Conservation (phyloP, 2,888 invertebrate genomes). For the Graphium colonna region DNA sequence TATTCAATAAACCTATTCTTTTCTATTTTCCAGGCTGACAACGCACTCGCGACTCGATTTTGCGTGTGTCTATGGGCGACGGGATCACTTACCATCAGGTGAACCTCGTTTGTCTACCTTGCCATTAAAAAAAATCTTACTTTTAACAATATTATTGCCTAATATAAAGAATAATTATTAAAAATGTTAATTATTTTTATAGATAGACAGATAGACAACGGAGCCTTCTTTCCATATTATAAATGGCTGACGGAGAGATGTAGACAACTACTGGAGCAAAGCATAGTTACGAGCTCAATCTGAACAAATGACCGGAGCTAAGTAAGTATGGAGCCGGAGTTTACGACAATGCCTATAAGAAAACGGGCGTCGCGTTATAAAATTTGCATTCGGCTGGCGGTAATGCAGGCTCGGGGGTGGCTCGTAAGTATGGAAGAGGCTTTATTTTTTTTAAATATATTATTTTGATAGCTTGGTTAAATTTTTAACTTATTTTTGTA, state of each 20-base stretch:
- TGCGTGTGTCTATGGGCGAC: too few relatives aligned
- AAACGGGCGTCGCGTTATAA: constrained; percentile 73
- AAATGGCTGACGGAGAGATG: background rate
- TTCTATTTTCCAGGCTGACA: too few relatives aligned
- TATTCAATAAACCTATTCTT: too few relatives aligned
- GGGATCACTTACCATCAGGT: too few relatives aligned
- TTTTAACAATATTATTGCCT: too few relatives aligned
- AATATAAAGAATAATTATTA: too few relatives aligned
- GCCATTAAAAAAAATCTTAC: too few relatives aligned
- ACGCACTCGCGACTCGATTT: too few relatives aligned
- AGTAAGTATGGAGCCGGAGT: constrained; percentile 51
- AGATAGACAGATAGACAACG: background rate
- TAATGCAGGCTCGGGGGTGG: constrained; percentile 51
- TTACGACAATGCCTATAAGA: constrained; percentile 75
- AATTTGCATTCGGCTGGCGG: constrained; percentile 75
- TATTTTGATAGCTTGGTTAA: too few relatives aligned
- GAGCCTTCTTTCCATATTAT: background rate
- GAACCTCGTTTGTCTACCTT: too few relatives aligned
- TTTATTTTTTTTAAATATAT: constrained; percentile 29
- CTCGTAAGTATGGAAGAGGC: constrained; percentile 39
- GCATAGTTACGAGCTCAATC: constrained; percentile 38
- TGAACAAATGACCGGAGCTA: constrained; percentile 72
- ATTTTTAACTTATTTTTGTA: background rate
- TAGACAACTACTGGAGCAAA: background rate
- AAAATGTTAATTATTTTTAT: too few relatives aligned